A percentile compares a stretch with the other conserved stretches of the same genome.
Evolutionary conservation across 2,797 vertebrate species (phyloP).

Genomic region (Scolopax bukidnonensis): DNA sequence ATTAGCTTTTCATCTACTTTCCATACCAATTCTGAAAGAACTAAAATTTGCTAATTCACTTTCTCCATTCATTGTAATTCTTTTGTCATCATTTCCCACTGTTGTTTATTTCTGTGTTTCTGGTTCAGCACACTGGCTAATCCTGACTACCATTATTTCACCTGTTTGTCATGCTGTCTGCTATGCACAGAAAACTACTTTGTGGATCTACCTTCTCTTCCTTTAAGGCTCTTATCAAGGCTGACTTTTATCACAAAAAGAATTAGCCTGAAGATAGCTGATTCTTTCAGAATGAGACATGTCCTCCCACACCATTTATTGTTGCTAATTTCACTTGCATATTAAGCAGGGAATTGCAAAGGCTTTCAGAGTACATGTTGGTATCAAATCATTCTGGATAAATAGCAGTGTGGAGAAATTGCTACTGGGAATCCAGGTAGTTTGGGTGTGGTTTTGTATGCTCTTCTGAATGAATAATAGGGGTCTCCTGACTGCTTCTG

Average conservation of each 20-base stretch:
- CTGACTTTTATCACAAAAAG: background rate
- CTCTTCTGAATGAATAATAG: background rate
- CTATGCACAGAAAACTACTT: background rate
- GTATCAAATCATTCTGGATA: background rate
- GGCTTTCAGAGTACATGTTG: background rate
- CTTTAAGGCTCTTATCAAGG: background rate
- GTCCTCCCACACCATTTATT: background rate
- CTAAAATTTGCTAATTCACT: background rate
- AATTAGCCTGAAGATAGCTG: background rate
- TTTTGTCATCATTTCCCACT: accelerated
- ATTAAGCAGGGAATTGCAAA: background rate
- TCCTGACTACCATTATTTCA: background rate
- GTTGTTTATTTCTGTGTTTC: background rate
- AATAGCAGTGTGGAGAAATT: background rate
- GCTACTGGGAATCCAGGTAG: background rate
- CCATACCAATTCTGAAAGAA: background rate
- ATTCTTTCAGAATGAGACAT: background rate
- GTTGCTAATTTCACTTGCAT: background rate
- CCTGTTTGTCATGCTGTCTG: background rate
- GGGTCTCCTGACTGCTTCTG: background rate
- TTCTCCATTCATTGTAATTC: background rate
- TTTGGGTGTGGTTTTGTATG: background rate
- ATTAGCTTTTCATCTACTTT: background rate
- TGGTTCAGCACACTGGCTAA: background rate
- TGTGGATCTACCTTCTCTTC: background rate